Percentiles rank a stretch among this genome's conserved stretches.
Conservation (phyloP, 37 sponge, comb jelly and placozoan genomes). For the Sycon ciliatum region DNA sequence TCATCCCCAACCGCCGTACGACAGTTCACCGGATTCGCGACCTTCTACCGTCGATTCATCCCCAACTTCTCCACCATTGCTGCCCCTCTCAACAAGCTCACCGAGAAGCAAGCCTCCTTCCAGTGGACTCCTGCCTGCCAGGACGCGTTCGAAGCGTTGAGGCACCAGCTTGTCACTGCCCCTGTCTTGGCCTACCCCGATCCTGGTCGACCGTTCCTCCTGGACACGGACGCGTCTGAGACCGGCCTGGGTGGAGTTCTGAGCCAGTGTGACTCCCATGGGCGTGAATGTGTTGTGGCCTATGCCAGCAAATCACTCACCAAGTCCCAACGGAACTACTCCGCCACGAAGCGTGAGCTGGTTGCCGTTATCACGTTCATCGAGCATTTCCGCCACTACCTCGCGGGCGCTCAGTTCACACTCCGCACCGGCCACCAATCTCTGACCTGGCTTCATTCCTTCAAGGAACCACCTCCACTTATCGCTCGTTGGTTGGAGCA, state of each 20-base stretch:
- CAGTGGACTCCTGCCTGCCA: constrained; percentile 31
- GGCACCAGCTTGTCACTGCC: constrained; percentile 12
- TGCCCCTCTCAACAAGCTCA: too few species aligned
- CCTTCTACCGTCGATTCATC: too few species aligned
- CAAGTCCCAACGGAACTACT: constrained; percentile 24
- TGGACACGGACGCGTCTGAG: constrained; percentile 42
- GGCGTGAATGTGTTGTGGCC: constrained; percentile 14
- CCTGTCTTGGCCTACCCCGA: constrained; percentile 28
- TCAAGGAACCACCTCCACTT: constrained; percentile 33
- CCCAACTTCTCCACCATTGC: too few species aligned
- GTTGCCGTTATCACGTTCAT: constrained; percentile 27
- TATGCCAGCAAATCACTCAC: constrained; percentile 22
- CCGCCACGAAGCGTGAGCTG: constrained; percentile 18
- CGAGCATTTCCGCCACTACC: constrained; percentile 24
- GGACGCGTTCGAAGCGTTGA: constrained; percentile 25
- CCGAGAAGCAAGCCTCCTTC: constrained; percentile 2
- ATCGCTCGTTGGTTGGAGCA: constrained; percentile 35
- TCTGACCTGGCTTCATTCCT: not conserved
- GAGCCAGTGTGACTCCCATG: constrained; percentile 24
- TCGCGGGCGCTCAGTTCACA: too few species aligned
- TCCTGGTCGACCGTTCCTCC: constrained; percentile 5
- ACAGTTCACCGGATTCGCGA: too few species aligned
- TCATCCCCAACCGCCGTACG: too few species aligned
- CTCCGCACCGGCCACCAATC: too few species aligned
- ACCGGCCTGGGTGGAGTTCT: constrained; percentile 40